Conservation (phyloP, 2,113 vertebrate species). For the Tauraco erythrolophus region DNA sequence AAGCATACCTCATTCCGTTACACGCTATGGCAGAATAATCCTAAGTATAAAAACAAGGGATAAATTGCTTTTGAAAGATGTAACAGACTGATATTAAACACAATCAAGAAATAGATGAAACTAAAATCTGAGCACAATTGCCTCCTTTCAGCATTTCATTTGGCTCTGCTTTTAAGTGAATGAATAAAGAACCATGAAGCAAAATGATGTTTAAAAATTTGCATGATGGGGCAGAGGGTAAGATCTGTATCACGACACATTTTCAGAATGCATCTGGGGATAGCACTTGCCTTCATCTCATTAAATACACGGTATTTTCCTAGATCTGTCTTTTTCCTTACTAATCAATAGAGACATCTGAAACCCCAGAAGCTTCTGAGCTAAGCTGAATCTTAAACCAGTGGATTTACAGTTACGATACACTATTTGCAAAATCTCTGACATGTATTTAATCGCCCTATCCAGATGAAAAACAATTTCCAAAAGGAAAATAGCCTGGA, state of each 20-base stretch:
- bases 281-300: not conserved
- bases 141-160: not conserved
- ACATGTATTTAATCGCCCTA: not conserved
- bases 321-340: not conserved
- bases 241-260: not conserved
- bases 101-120: not conserved
- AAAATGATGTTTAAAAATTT: not conserved
- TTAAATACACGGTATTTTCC: not conserved
- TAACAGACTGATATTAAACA: not conserved
- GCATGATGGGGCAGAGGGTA: not conserved
- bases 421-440: not conserved
- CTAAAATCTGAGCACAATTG: not conserved
- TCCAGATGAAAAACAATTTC: not conserved
- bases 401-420: not conserved
- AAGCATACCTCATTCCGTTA: not conserved
- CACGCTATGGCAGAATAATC: not conserved
- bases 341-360: not conserved
- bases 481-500: not conserved
- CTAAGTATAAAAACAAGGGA: not conserved
- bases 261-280: not conserved
- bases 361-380: not conserved
- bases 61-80: not conserved
- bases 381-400: not conserved
- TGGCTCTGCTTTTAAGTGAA: not conserved
- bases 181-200: not conserved